Evolutionary conservation across 2,797 vertebrate species (phyloP).

Genomic region (Aphelocoma californica): DNA sequence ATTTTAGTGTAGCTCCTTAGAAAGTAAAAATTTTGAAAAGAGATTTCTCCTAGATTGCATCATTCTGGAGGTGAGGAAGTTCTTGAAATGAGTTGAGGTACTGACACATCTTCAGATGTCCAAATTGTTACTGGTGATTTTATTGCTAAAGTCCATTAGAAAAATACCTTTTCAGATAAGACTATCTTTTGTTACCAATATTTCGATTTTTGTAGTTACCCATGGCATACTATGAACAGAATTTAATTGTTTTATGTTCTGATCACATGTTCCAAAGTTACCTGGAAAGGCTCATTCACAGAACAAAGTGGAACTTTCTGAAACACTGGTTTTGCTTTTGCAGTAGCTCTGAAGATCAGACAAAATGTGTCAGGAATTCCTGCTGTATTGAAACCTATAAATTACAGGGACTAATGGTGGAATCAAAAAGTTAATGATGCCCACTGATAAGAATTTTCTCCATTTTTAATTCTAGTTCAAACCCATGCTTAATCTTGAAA

Average conservation of each 20-base stretch:
- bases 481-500: background rate
- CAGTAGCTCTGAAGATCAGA: background rate
- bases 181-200: background rate
- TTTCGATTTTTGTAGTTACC: background rate
- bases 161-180: background rate
- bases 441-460: background rate
- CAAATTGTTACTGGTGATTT: background rate
- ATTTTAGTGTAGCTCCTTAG: background rate
- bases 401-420: background rate
- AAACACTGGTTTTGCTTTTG: background rate
- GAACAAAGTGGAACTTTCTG: background rate
- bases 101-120: background rate
- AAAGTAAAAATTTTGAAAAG: background rate
- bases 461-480: background rate
- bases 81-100: background rate
- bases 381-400: background rate
- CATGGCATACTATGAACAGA: background rate
- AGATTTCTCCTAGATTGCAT: background rate
- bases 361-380: background rate
- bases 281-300: background rate
- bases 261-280: background rate
- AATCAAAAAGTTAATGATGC: background rate
- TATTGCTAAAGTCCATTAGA: background rate
- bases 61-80: background rate
- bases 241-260: background rate